Base-by-base conservation (phyloP, 1,140 invertebrate genomes). In the Chionoecetes opilio region DNA sequence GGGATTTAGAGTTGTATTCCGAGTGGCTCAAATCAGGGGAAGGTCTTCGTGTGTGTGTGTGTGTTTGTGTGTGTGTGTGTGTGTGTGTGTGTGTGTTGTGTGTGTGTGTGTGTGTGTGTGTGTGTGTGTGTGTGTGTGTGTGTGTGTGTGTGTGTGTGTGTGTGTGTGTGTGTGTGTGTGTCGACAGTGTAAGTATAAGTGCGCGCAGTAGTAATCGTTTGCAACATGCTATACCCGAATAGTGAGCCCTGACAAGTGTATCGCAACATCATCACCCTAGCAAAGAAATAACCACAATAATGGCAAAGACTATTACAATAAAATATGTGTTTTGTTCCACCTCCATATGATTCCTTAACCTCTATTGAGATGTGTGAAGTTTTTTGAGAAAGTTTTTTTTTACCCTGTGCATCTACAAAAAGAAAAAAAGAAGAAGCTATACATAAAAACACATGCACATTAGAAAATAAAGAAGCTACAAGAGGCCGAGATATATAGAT, bases 341-440 rank as follows among this genome's bases (percentile, higher is more conserved):
- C n/a, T 75, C 63, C 63, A 75, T 75, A 75, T 75, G 26, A 75
- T 75, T 75, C n/a, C 63, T 75, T 75, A n/a, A 75, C 63, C 63
- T 75, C 63, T n/a, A 6, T 8, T 75, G 2, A 53, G 46, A n/a
- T n/a, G n/a, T n/a, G n/a, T n/a, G n/a, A n/a, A n/a, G n/a, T n/a
- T n/a, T n/a, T n/a, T n/a, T n/a, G n/a, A n/a, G n/a, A n/a, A n/a
- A n/a, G n/a, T n/a, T n/a, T n/a, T n/a, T n/a, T n/a, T 9, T 53
- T 53, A 14, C 46, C 0, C 46, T 11, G 46, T 9, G 0, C 46
- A 53, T 9, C 21, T 6, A 46, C 41, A 14, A 14, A 46, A 46
- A 46, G n/a, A n/a, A n/a, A n/a, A n/a, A n/a, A n/a, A n/a, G n/a
- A n/a, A n/a, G n/a, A n/a, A n/a, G n/a, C n/a, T n/a, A n/a, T n/a